Evolutionary conservation across 2,888 invertebrate genomes (phyloP), one percentile per base, ranked within the genome.

Genomic region (Cerastoderma edule): DNA sequence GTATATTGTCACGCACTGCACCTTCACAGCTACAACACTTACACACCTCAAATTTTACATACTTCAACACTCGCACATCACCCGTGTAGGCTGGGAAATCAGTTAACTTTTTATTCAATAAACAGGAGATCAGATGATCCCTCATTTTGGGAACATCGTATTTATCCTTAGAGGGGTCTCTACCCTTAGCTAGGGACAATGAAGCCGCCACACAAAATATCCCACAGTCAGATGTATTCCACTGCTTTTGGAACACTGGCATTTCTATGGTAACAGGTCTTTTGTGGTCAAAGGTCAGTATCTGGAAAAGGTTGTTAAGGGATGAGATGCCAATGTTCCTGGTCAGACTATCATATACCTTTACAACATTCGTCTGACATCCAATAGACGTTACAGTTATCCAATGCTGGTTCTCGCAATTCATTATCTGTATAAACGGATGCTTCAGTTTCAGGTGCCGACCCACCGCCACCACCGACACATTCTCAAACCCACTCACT

Each of bases 201-300:
- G 80, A 77, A 28, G 82, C 72, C 6, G 85, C 83, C n/a, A 85
- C 72, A 32, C 82, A 75, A 78, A 81, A 85, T 16, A 83, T 56
- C 0, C 85, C 83, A 80, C 83, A 85, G 30, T 78, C 83, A 16
- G 53, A 28, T 33, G 78, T 74, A 50, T 72, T 78, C 30, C 67
- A 30, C 48, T 85, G 85, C 48, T 67, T 72, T 39, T 85, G 85
- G 67, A 80, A 85, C 10, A 32, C n/a, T 22, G 80, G 77, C 66
- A 80, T 67, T 66, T 80, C 78, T n/a, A 85, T 67, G 10, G 19
- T 53, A 5, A 84, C 50, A 2, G 44, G 32, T 8, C 10, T 3
- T 16, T 32, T 57, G 13, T 35, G 53, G 39, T 78, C 46, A 0
- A 44, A 27, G 2, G 54, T 53, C 32, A 79, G 30, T 13, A 80